phyloP scores from a whole-genome alignment of 2,113 vertebrate genomes.

The Heterochromis multidens region DNA sequence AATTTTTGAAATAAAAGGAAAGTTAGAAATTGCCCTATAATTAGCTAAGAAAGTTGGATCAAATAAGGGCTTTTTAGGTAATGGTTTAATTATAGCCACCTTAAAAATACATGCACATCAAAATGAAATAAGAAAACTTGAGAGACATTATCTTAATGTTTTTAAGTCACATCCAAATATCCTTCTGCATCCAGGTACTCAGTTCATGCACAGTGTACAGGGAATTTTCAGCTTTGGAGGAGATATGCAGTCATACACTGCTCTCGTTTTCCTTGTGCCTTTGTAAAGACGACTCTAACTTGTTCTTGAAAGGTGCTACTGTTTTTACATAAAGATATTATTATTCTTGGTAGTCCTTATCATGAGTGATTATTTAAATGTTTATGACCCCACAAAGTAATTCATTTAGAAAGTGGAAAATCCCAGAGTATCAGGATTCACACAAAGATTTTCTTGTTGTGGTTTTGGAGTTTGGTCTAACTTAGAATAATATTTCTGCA shows the following conservation, averaged over 20 bases:
- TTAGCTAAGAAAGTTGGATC: not conserved
- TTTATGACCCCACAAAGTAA: not conserved
- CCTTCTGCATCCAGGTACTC: rapidly evolving
- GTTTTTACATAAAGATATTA: not conserved
- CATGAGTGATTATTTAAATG: not conserved
- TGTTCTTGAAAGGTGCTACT: not conserved
- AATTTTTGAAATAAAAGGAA: not conserved
- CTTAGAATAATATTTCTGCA: not conserved
- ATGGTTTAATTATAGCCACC: not conserved
- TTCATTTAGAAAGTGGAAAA: not conserved
- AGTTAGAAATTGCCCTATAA: not conserved
- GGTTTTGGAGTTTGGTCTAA: not conserved
- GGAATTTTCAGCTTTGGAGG: rapidly evolving
- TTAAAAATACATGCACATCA: not conserved
- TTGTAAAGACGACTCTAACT: not conserved
- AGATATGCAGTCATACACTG: rapidly evolving
- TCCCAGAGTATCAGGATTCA: not conserved
- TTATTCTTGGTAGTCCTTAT: not conserved
- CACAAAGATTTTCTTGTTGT: not conserved
- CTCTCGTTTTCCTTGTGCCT: not conserved
- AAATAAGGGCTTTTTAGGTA: not conserved
- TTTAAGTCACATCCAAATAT: not conserved
- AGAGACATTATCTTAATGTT: not conserved
- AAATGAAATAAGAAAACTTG: not conserved
- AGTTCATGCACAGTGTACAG: rapidly evolving